Base-by-base conservation (phyloP, 2,797 vertebrate species). In the Coranthus polyacanthus region DNA sequence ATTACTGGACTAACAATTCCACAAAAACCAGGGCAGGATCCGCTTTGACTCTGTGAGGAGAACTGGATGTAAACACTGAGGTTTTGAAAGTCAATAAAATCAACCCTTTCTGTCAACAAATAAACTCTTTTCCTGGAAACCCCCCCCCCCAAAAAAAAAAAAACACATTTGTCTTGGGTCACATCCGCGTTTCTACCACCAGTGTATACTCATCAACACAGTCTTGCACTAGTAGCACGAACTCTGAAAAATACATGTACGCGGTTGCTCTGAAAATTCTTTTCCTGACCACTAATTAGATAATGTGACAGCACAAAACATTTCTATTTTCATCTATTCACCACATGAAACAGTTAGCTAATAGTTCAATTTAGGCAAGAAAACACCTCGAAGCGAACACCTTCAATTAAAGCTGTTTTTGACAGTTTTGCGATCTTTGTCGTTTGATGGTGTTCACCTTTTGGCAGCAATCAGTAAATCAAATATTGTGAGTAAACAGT, bases 1-100 rank as follows among this genome's bases (percentile, higher is more conserved):
- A 91, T 86, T 86, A 85, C 79, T 64, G 75, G 66, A 69, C 52
- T 51, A 55, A 75, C 61, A 79, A 36, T 49, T 58, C 83, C 65
- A 72, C 75, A 83, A 63, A 83, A 84, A 65, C 38, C 76, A 49
- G 3, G 18, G 50, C 39, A 53, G 66, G 41, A 72, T 71, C 76
- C 17, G 3, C 41, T 81, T 47, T 46, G 45, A 59, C 65, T 62
- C 39, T 37, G 22, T 22, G 55, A 58, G 18, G 61, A 42, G 15
- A 46, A 44, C 24, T 36, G 9, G 53, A 68, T 54, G 60, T 66
- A 86, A 89, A 87, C 79, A 80, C 15, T 52, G 13, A 8, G 66
- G 32, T 66, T 85, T 82, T 69, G 1, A 58, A 41, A 74, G 59
- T 73, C 85, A 81, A 53, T 78, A 72, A 78, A 84, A 61, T 75